phyloP scores from a whole-genome alignment of 1,140 invertebrate genomes.

The Lepidotrigona ventralis region DNA sequence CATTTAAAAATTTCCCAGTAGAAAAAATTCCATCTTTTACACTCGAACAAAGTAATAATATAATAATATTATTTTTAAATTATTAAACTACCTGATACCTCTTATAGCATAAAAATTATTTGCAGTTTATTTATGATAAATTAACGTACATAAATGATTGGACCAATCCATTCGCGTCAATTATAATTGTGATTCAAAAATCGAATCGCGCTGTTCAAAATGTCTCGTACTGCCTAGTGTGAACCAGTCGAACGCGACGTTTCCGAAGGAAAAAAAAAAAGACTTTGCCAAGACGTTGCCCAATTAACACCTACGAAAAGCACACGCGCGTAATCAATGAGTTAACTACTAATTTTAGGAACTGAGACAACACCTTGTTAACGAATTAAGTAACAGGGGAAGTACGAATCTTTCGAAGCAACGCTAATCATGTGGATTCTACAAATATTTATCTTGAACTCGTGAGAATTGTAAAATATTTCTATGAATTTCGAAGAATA shows the following conservation, averaged over 20 bases:
- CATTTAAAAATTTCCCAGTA: too few relatives aligned
- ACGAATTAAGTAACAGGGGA: background rate
- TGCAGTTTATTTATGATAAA: background rate
- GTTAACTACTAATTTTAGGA: background rate
- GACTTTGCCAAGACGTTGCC: background rate
- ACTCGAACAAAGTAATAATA: too few relatives aligned
- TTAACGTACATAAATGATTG: background rate
- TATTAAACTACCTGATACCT: too few relatives aligned
- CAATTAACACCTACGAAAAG: background rate
- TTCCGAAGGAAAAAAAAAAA: background rate
- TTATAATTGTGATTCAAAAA: background rate
- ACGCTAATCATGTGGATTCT: background rate
- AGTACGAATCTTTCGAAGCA: background rate
- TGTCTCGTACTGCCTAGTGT: background rate
- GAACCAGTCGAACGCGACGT: background rate
- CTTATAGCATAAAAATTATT: background rate
- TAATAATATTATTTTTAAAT: too few relatives aligned
- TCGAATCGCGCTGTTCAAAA: background rate
- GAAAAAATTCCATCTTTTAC: too few relatives aligned
- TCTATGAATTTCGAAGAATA: background rate
- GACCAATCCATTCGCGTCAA: background rate
- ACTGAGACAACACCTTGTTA: background rate
- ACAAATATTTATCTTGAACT: background rate
- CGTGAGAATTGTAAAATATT: background rate
- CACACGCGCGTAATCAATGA: background rate